Base-by-base conservation (phyloP, 2,113 vertebrate species). In the Lampris incognitus region DNA sequence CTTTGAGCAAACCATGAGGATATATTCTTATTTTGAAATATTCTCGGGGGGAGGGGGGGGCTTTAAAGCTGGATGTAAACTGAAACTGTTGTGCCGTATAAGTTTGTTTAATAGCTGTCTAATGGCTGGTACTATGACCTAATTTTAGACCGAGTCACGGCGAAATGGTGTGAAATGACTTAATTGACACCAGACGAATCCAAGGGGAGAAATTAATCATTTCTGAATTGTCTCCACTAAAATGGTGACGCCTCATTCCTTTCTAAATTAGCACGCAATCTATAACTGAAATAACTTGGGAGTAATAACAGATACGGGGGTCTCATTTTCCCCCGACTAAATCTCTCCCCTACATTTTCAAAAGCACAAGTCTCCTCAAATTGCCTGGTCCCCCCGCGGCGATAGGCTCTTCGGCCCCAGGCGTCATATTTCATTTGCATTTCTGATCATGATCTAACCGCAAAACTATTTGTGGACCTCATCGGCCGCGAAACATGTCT, bases 361-460 rank as follows among this genome's bases (percentile, higher is more conserved):
- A 9, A 56, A 2, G 40, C 7, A 5, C 66, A 55, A 11, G 42
- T 9, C 59, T 9, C 39, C 64, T 67, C 66, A 55, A 6, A 41
- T 55, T 55, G 37, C 39, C 6, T 36, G 40, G 52, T 40, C 52
- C 65, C 66, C 54, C 39, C 7, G 66, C 46, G 41, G 66, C 46
- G 54, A 69, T 46, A 57, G 57, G 67, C 54, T 57, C 44, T 49
- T 52, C 64, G 55, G 64, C 60, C 52, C 61, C 59, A 38, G 1
- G 68, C 68, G 10, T 85, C 80, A 56, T 66, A 64, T 81, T 88
- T 83, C 83, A 85, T 84, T 90, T 74, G 74, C 76, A 50, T 87
- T 78, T 83, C 81, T 84, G 52, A 81, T 87, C 63, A 62, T 84
- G 87, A 90, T 74, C 79, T 84, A 81, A 86, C 74, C 51, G 37